phyloP scores from a whole-genome alignment of 2,113 vertebrate genomes.

The Ochotona princeps region DNA sequence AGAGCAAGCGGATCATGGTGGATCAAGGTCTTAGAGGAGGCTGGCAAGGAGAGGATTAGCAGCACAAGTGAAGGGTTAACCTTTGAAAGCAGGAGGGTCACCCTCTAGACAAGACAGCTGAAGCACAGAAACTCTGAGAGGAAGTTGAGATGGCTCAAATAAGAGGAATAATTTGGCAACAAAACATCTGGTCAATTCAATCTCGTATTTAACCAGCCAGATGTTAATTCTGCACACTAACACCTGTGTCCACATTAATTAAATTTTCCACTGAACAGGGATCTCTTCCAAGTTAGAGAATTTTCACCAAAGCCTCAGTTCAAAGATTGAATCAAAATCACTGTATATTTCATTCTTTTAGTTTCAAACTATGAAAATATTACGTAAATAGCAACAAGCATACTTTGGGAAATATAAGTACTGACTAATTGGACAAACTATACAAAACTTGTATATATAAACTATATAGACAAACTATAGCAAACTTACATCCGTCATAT shows the following conservation, averaged over 20 bases:
- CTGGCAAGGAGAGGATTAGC: neutral
- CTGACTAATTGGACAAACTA: neutral
- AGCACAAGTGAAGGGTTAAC: conserved; percentile 40
- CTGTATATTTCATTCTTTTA: conserved; percentile 21
- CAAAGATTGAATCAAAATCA: conserved; percentile 15
- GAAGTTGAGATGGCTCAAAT: neutral
- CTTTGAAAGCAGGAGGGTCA: neutral
- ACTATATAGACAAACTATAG: neutral
- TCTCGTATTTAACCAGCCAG: conserved; percentile 6
- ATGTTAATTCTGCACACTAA: conserved; percentile 12
- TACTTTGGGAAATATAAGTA: neutral
- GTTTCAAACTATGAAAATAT: conserved; percentile 8
- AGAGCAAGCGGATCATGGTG: neutral
- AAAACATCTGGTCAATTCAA: conserved; percentile 56
- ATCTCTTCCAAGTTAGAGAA: neutral
- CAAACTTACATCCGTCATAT: neutral
- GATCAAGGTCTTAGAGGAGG: neutral
- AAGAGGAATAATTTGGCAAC: conserved; percentile 13
- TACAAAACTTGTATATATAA: neutral
- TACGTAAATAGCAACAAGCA: neutral
- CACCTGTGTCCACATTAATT: neutral
- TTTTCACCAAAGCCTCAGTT: neutral
- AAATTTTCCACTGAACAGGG: conserved; percentile 2
- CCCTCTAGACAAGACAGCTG: conserved; percentile 7
- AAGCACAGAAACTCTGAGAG: neutral